Evolutionary conservation across 2,888 invertebrate species (phyloP), one percentile per base, ranked within the genome.

Genomic region (Listrodromus nycthemerus): DNA sequence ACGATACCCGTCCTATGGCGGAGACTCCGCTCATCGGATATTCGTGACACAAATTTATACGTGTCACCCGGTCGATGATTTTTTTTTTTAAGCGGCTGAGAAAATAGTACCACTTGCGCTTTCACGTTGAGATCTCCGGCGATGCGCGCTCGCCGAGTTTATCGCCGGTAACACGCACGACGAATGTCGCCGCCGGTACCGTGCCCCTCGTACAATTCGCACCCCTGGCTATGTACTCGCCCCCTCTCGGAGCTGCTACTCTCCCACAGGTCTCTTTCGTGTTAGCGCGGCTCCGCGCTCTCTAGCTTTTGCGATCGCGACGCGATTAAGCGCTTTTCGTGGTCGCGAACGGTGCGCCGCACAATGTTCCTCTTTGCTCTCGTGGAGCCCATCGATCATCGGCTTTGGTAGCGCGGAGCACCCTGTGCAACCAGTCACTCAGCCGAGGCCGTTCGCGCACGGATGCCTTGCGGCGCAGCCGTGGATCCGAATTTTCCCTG

Each of bases 361-460:
- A 80, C 33, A 67, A 7, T 19, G 50, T 41, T 0, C 16, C 24
- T 65, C 19, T 71, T 41, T 58, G 24, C 58, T 55, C 24, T 41
- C 50, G 52, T 27, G 48, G 37, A 75, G 63, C 63, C 50, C 61
- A 82, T 82, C 82, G 78, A 82, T 82, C 82, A 82, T 74, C 78
- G 33, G 67, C 78, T 69, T 58, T 77, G 30, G 66, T 69, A 52
- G 21, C 50, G 48, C 37, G 41, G 24, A 24, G 58, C 24, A 21
- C 37, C 21, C 50, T 75, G 63, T 50, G 48, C 74, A 73, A 58
- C 45, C n/a, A 63, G 73, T 45, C 58, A 27, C n/a, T 30, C 73
- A 63, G 30, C 74, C 13, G 58, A 41, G 41, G 16, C 24, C 61
- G 48, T 50, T 24, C 24, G 48, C 50, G 21, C 70, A 52, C n/a